phyloP scores from a whole-genome alignment of 2,113 vertebrate species.

The Ceuthmochares aereus region DNA sequence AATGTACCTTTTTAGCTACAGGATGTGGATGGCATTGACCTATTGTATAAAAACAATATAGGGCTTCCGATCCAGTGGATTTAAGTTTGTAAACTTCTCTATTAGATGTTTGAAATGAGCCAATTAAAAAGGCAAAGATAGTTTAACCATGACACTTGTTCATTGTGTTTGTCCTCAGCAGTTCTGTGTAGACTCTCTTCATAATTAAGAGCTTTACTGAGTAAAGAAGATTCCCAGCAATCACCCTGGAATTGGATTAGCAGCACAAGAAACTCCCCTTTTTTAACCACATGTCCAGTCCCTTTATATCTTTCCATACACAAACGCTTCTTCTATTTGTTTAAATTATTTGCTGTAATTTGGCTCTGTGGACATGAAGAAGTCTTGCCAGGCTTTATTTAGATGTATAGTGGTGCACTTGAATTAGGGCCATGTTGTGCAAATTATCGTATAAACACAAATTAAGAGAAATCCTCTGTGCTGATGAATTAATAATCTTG shows the following conservation, averaged over 20 bases:
- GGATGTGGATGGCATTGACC: constrained; percentile 20
- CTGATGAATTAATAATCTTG: constrained; percentile 6
- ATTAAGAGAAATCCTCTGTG: constrained; percentile 28
- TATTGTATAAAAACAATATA: not conserved
- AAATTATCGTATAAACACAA: constrained; percentile 25
- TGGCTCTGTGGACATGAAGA: constrained; percentile 43
- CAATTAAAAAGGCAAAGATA: constrained; percentile 32
- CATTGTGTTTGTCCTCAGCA: constrained; percentile 37
- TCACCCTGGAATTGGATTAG: constrained; percentile 53
- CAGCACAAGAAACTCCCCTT: constrained; percentile 40
- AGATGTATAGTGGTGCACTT: constrained; percentile 9
- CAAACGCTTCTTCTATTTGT: constrained; percentile 36
- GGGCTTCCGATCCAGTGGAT: constrained; percentile 26
- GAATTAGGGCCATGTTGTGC: constrained; percentile 43
- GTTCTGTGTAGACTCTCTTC: constrained; percentile 8
- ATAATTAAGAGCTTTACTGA: constrained; percentile 45
- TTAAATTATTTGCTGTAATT: constrained; percentile 57
- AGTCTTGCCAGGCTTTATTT: constrained; percentile 49
- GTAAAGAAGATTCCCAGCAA: constrained; percentile 56
- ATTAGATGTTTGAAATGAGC: constrained; percentile 19
- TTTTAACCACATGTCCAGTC: constrained; percentile 45
- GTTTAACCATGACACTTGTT: constrained; percentile 45
- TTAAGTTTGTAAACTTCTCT: constrained; percentile 16
- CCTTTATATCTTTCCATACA: constrained; percentile 37
- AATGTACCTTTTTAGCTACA: not conserved